These are phyloP conservation scores for Uropetala carovei DNA, from an alignment of 2,888 invertebrate species.

Conservation along the genomic window DNA sequence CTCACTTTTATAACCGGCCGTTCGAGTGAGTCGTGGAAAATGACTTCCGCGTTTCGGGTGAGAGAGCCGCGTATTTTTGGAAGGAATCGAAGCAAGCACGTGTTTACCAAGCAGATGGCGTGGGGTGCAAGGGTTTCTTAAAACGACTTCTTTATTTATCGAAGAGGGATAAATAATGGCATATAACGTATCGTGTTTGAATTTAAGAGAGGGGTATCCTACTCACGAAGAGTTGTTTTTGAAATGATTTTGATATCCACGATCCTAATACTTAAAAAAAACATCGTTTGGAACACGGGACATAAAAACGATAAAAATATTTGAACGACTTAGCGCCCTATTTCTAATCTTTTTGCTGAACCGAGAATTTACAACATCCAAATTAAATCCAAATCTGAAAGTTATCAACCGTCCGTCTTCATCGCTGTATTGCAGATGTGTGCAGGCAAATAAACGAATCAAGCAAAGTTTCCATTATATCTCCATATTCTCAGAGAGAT, in stretches of 20 bases:
- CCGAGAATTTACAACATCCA: no score
- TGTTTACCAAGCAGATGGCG: neutral
- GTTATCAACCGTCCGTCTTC: no score
- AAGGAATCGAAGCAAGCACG: slow-evolving; percentile 21
- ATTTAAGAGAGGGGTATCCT: neutral
- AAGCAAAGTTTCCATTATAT: no score
- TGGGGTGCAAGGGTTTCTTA: neutral
- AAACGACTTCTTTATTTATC: slow-evolving; percentile 19
- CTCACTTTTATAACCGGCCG: neutral
- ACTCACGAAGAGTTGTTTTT: neutral
- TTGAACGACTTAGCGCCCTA: no score
- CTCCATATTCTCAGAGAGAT: no score
- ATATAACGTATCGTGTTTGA: neutral
- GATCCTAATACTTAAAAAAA: neutral
- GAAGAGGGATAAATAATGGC: neutral
- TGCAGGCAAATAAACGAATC: no score
- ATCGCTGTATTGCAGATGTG: no score
- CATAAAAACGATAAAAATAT: no score
- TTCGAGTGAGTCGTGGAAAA: neutral
- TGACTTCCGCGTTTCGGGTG: slow-evolving; percentile 29
- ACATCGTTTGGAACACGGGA: neutral
- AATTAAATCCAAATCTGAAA: no score
- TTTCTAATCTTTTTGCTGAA: no score
- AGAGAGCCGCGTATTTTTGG: slow-evolving; percentile 32
- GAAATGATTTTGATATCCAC: neutral